Evolutionary conservation across 2,797 vertebrate genomes (phyloP), one percentile per base, ranked within the genome.

Genomic region (Meriones psammophilus): DNA sequence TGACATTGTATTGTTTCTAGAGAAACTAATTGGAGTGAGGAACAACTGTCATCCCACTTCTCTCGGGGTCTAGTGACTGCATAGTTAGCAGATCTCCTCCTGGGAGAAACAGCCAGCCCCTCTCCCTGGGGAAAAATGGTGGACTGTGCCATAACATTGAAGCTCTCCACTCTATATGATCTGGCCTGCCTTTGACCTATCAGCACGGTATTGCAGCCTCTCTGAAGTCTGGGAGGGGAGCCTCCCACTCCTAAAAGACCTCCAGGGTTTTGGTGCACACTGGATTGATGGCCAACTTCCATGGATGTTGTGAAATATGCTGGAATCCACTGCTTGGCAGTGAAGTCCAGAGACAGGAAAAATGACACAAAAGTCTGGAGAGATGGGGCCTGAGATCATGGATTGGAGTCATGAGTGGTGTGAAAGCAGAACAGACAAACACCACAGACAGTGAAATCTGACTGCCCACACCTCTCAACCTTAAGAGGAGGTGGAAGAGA

Each of bases 401-500:
- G 68, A 20, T 83, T 36, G 36, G 62, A 20, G 8, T 28, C 50
- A 12, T 1, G 4, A 73, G 26, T 56, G 54, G 20, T 28, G 28
- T 78, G 50, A 36, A 88, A 88, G 83, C 15, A 69, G 56, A 64
- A 0, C 3, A 2, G 6, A 10, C 8, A 6, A 42, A 14, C 5
- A 14, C 46, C 24, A 9, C 30, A 68, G 14, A 18, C 8, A 30
- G 28, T 5, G 84, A 92, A 87, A 81, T 39, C 20, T 8, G 3
- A 74, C 46, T 56, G 36, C 5, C 18, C n/a, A 9, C 33, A n/a
- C 24, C 24, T 78, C 42, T 26, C 58, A 64, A 39, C 12, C 22
- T 78, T 62, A 84, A 58, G 80, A 84, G 24, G 85, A 93, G 33
- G 12, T 42, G 83, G 15, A 64, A 69, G 50, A 92, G 58, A 93